Evolutionary conservation across 92 coral and sea anemone genomes (phyloP).

Genomic region (Virgularia gustaviana): DNA sequence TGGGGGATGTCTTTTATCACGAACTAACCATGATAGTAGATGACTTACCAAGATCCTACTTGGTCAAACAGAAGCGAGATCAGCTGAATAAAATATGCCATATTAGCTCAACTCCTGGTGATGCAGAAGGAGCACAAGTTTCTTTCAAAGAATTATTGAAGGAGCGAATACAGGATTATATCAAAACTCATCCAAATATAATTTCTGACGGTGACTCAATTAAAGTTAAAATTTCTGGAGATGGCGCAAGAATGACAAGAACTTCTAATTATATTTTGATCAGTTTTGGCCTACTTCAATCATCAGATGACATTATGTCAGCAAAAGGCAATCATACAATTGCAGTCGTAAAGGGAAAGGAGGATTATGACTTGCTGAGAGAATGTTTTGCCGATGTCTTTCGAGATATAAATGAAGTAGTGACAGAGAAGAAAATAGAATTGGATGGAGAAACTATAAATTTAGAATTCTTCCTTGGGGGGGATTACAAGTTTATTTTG

Average conservation of each 20-base stretch:
- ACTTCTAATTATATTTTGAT: constrained; percentile 55
- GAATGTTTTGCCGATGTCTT: constrained; percentile 52
- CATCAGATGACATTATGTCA: constrained; percentile 52
- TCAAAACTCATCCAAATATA: constrained; percentile 16
- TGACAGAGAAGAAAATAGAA: constrained; percentile 22
- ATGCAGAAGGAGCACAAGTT: constrained; percentile 53
- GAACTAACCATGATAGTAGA: constrained; percentile 51
- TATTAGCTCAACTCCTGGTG: constrained; percentile 50
- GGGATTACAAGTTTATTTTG: constrained; percentile 57
- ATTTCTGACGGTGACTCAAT: constrained; percentile 30
- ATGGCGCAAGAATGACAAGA: constrained; percentile 67
- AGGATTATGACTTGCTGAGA: constrained; percentile 46
- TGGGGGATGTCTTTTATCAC: constrained; percentile 55
- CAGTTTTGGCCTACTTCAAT: constrained; percentile 49
- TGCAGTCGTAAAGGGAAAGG: constrained; percentile 58
- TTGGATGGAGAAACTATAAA: constrained; percentile 32
- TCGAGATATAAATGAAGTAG: constrained; percentile 42
- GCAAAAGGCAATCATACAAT: constrained; percentile 56
- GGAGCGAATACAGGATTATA: constrained; percentile 20
- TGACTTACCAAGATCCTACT: constrained; percentile 52
- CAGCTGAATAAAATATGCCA: constrained; percentile 24
- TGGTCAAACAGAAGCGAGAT: constrained; percentile 32
- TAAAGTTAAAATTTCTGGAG: constrained; percentile 56
- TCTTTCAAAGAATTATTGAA: constrained; percentile 35
- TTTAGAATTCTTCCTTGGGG: constrained; percentile 54